A percentile compares a stretch with the other conserved stretches of the same genome.
phyloP scores from a whole-genome alignment of 2,797 vertebrate species.

The Gallinago stenura region DNA sequence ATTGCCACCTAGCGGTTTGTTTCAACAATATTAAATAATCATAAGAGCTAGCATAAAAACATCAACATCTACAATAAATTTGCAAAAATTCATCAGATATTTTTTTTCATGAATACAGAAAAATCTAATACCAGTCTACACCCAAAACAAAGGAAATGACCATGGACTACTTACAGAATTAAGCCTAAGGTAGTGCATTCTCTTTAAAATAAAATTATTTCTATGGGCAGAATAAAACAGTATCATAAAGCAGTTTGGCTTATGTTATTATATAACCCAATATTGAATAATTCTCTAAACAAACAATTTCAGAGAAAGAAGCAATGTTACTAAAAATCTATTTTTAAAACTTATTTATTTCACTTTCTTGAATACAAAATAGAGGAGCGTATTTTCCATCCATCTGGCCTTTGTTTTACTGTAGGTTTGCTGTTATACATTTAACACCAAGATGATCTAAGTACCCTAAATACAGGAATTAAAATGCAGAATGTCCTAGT shows the following conservation, averaged over 20 bases:
- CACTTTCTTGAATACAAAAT: background rate
- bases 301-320: background rate
- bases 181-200: background rate
- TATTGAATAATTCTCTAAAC: background rate
- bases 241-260: background rate
- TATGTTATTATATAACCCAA: background rate
- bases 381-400: background rate
- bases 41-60: background rate
- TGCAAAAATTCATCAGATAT: background rate
- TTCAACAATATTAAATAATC: background rate
- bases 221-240: background rate
- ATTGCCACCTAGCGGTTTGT: constrained; percentile 64
- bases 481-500: background rate
- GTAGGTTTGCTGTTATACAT: background rate
- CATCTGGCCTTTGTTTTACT: background rate
- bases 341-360: background rate
- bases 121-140: background rate
- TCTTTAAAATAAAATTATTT: background rate
- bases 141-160: background rate
- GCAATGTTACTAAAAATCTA: background rate
- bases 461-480: background rate
- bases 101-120: background rate
- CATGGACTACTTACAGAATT: background rate
- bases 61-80: background rate
- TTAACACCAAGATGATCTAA: background rate